A percentile compares a stretch with the other conserved stretches of the same genome.
phyloP scores from a whole-genome alignment of 2,113 vertebrate genomes.

The Scortum barcoo region DNA sequence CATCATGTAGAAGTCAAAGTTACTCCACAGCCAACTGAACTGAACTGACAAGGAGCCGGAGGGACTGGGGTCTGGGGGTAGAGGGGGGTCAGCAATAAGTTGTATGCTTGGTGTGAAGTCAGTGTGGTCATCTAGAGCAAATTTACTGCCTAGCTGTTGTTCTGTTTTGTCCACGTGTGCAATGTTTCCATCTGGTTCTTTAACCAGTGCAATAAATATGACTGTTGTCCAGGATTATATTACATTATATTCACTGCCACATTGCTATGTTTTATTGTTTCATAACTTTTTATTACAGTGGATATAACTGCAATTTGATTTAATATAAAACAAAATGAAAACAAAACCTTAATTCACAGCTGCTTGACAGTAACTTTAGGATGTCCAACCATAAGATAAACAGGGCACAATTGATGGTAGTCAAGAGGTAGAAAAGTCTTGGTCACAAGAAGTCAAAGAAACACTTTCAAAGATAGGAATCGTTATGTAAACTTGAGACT shows the following conservation, averaged over 20 bases:
- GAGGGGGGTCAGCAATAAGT: conserved; percentile 14
- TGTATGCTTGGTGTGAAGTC: neutral
- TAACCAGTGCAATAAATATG: neutral
- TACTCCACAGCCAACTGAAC: conserved; percentile 9
- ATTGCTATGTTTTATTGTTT: neutral
- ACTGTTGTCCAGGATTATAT: neutral
- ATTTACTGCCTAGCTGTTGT: neutral
- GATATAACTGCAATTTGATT: neutral
- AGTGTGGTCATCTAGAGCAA: neutral
- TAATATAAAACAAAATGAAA: neutral
- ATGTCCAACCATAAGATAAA: too few relatives aligned
- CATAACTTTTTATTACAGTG: neutral
- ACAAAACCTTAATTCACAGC: too few relatives aligned
- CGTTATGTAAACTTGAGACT: too few relatives aligned
- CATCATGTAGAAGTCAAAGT: neutral
- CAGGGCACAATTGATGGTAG: too few relatives aligned
- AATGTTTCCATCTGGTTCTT: neutral
- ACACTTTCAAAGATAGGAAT: too few relatives aligned
- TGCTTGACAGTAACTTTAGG: too few relatives aligned
- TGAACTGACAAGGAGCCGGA: conserved; percentile 13
- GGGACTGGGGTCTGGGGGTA: neutral
- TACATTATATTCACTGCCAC: too few relatives aligned
- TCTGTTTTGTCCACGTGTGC: neutral
- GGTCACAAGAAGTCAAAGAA: too few relatives aligned
- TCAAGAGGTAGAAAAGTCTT: too few relatives aligned